Percentiles rank a stretch among this genome's conserved stretches.
Evolutionary conservation across 1,140 invertebrate species (phyloP).

Genomic region (Marisa cornuarietis): DNA sequence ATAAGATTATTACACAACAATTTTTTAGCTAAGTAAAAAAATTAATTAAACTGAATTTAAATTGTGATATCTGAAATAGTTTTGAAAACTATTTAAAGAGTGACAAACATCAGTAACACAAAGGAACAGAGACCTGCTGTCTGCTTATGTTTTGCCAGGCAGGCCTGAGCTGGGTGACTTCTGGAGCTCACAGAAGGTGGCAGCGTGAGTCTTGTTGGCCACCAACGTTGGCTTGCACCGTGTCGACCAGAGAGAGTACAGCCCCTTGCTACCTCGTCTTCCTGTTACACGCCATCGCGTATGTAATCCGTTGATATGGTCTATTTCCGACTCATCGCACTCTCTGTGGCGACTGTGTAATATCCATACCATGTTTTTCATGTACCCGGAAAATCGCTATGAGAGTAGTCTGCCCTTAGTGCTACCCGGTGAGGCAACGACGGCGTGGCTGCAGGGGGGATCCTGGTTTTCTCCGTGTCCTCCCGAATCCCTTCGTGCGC

Average conservation of each 20-base stretch:
- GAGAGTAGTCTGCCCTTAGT: constrained; percentile 18
- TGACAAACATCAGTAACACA: too few relatives aligned
- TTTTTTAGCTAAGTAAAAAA: too few relatives aligned
- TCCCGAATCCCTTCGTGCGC: background rate
- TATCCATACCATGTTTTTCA: background rate
- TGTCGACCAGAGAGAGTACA: background rate
- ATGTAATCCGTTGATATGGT: background rate
- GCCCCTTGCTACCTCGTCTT: background rate
- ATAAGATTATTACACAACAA: too few relatives aligned
- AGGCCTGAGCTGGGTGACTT: background rate
- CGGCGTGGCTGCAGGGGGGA: background rate
- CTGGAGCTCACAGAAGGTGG: background rate
- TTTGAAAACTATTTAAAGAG: too few relatives aligned
- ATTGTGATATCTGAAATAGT: too few relatives aligned
- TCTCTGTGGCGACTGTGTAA: background rate
- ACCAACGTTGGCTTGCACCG: background rate
- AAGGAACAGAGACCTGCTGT: background rate
- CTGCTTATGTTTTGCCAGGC: background rate
- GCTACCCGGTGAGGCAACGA: background rate
- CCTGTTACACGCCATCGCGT: too few relatives aligned
- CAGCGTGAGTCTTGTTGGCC: background rate
- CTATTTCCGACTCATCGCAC: constrained; percentile 2
- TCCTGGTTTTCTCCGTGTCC: background rate
- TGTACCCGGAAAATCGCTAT: constrained; percentile 14
- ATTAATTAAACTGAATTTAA: too few relatives aligned